Evolutionary conservation across 2,888 invertebrate genomes (phyloP).

Genomic region (Julus scanicus): DNA sequence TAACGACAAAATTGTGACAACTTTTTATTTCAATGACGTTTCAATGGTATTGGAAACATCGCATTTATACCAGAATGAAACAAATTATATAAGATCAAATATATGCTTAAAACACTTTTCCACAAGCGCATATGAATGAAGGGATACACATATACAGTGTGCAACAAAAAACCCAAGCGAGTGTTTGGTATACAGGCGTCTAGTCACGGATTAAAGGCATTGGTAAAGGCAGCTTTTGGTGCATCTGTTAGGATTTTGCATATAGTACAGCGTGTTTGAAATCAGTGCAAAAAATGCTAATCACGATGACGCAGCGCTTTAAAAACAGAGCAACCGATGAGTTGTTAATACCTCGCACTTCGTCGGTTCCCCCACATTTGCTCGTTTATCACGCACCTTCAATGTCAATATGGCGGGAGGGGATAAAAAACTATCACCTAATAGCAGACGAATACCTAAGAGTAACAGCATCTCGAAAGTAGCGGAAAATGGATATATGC

Average conservation of each 20-base stretch:
- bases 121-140: no score
- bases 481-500: constrained; percentile 45
- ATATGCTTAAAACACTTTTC: no score
- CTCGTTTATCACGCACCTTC: constrained; percentile 47
- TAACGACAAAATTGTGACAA: background rate
- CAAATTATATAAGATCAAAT: no score
- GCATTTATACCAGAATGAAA: no score
- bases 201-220: background rate
- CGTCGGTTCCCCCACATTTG: constrained; percentile 47
- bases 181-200: background rate
- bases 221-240: background rate
- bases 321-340: constrained; percentile 36
- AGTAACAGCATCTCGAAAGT: constrained; percentile 37
- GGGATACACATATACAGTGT: background rate
- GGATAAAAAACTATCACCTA: constrained; percentile 25
- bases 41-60: no score
- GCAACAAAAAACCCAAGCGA: no score
- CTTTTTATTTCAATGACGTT: background rate
- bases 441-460: constrained; percentile 41
- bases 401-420: constrained; percentile 30
- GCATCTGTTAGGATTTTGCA: constrained; percentile 37
- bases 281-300: constrained; percentile 44
- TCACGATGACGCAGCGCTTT: constrained; percentile 48
- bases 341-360: constrained; percentile 44
- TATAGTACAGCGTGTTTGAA: background rate